Base-by-base conservation (phyloP, 2,113 vertebrate genomes). In the Corvus cornix region DNA sequence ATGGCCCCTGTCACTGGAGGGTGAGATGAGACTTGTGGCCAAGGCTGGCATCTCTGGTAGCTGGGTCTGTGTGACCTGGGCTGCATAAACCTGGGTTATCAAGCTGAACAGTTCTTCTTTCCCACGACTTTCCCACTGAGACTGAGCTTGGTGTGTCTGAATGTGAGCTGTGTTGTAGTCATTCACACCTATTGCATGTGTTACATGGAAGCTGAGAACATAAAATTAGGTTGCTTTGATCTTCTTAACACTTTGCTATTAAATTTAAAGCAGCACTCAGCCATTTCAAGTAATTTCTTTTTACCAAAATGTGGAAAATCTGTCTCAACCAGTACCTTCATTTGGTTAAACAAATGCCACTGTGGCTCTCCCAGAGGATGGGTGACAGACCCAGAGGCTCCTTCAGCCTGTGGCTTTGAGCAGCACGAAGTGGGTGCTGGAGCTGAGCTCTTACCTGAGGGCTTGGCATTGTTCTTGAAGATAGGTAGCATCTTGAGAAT, bases 171-270 rank as follows among this genome's bases (percentile, higher is more conserved):
- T 68, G 62, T 81, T 84, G 31, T 10, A 79, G 77, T 76, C 84
- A 35, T 79, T 96, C 44, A 2, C 94, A 84, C 89, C 70, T 62
- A 39, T 31, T 15, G 4, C 52, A 8, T 53, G n/a, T 62, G 87
- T 79, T 67, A 89, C 35, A 24, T 64, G 43, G 53, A 59, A 82
- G 70, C 18, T 27, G 70, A 84, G 84, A 95, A 87, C 58, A 64
- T 35, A 41, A 75, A 94, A 87, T 95, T 48, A 77, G 81, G 49
- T 73, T 95, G 81, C 78, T 96, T 93, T 68, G 49, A 76, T 92
- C 74, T 68, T 80, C 82, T 56, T 84, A 84, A 87, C 52, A 0
- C 62, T 84, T 87, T n/a, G 22, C 74, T 87, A 48, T 92, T 89
- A 72, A 58, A 91, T 92, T 69, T 85, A 88, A 87, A 78, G 75